Conservation (phyloP, 2,888 invertebrate genomes). For the Lissocephala sabroskyi region DNA sequence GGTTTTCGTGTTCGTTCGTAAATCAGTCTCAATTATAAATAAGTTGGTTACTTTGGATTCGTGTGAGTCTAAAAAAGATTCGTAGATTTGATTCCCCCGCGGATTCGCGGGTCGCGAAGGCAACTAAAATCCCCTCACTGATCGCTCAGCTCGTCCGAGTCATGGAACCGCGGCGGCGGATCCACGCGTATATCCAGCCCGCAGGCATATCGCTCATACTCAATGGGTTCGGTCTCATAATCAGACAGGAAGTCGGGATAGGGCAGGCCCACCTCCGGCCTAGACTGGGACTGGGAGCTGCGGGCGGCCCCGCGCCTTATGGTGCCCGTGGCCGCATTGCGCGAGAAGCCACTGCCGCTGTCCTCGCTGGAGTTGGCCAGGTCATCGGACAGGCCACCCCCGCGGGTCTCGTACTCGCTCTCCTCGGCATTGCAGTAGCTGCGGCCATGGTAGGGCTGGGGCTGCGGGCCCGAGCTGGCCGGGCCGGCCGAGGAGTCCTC, state of each 20-base stretch:
- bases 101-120: slow-evolving; percentile 28
- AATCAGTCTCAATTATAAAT: slow-evolving; percentile 69
- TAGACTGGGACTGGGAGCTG: not conserved
- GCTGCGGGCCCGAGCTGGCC: slow-evolving; percentile 12
- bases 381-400: slow-evolving; percentile 70
- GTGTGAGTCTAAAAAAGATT: slow-evolving; percentile 47
- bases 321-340: slow-evolving; percentile 42
- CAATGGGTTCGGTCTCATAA: slow-evolving; percentile 75
- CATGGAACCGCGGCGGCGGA: slow-evolving; percentile 85
- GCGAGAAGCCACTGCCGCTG: slow-evolving; percentile 52
- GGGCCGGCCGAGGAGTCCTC: slow-evolving; percentile 64
- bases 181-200: slow-evolving; percentile 84
- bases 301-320: slow-evolving; percentile 44
- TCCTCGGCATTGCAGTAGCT: slow-evolving; percentile 67
- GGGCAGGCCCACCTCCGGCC: slow-evolving; percentile 74
- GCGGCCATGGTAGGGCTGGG: slow-evolving; percentile 56
- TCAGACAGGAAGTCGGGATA: slow-evolving; percentile 73
- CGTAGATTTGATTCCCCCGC: too few relatives aligned
- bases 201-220: slow-evolving; percentile 80
- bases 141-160: slow-evolving; percentile 77
- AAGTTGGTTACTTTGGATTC: slow-evolving; percentile 56
- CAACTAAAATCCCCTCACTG: slow-evolving; percentile 56
- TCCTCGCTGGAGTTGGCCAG: slow-evolving; percentile 72
- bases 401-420: slow-evolving; percentile 68
- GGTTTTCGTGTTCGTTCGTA: slow-evolving; percentile 46